Evolutionary conservation across 2,113 vertebrate species (phyloP), one percentile per base, ranked within the genome.

Genomic region (Prunella himalayana): DNA sequence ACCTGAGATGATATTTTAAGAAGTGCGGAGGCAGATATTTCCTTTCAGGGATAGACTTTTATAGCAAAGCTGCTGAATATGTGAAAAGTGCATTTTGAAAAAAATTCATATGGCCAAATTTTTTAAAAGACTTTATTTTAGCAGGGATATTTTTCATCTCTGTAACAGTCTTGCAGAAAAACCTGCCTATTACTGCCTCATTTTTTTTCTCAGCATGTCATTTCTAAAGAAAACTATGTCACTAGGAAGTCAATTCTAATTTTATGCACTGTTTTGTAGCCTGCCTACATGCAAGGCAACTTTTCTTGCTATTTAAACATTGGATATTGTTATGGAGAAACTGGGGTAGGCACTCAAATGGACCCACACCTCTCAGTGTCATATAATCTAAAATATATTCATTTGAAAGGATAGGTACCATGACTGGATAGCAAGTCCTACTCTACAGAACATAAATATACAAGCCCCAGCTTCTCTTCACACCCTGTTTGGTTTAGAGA

Each of bases 161-260:
- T 90, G 7, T 68, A 88, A 60, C 39, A 77, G 73, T 57, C 79
- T 91, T 75, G 41, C 53, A 91, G 84, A 88, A 96, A 88, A 96
- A 54, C 31, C 66, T 93, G 60, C 60, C 51, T 85, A 71, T 84
- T 93, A 71, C 90, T 86, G 84, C 73, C 76, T 93, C 70, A 68
- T 66, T 81, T 97, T 56, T 96, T 88, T 87, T 76, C 94, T 86
- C 92, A 92, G 44, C 45, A 70, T 75, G 76, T 82, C 9, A 18
- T 94, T 95, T 94, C 91, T 94, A 92, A 97, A 97, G 94, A 95
- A 96, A 97, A 89, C 82, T 80, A 53, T 94, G 63, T 94, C 93
- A 85, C 90, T 94, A 66, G 86, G 86, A 96, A 95, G 80, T 95
- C 81, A 69, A 51, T 88, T 95, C 97, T 97, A 96, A 96, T 96